Evolutionary conservation across 1,140 invertebrate species (phyloP), one percentile per base, ranked within the genome.

Genomic region (Aricia agestis): DNA sequence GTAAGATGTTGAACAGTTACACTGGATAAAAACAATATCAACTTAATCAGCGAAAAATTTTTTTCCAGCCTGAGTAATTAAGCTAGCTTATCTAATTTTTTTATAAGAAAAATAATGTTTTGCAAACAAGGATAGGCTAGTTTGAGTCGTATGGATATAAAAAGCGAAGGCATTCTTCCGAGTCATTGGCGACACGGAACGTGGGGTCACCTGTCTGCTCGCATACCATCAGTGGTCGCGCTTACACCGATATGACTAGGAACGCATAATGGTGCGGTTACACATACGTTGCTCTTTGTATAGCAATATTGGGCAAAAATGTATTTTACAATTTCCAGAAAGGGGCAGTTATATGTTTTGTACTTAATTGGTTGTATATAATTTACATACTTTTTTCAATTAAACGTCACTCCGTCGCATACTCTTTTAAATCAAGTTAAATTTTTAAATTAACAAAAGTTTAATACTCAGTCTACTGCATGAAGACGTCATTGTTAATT

Each of bases 1-100:
- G 70, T 76, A 59, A 42, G 45, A 11, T 52, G 45, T 13, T 13
- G 10, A 52, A 52, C 36, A 36, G 36, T 36, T 36, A 36, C 36
- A 5, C 36, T 36, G 36, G 36, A 52, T 15, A 52, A 52, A 52
- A 52, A 52, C 45, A 52, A 52, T 15, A 52, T 52, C 45, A 52
- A 15, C 25, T 52, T 52, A 52, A 52, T 52, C 45, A 52, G 45
- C 9, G 13, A 15, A 52, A 52, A 52, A 52, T 3, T 52, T 52
- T 52, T 52, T 52, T 15, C 1, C 45, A 15, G 45, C 45, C 11
- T 36, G 6, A 36, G 6, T 4, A 36, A 36, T 36, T 36, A 36
- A 36, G 36, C 36, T 9, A 5, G 36, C 36, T 36, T 2, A 36
- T 25, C 25, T 36, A 36, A 7, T 36, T 9, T 36, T 9, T 36